Evolutionary conservation across 2,888 invertebrate genomes (phyloP), one percentile per base, ranked within the genome.

Genomic region (Acrobasis consociella): DNA sequence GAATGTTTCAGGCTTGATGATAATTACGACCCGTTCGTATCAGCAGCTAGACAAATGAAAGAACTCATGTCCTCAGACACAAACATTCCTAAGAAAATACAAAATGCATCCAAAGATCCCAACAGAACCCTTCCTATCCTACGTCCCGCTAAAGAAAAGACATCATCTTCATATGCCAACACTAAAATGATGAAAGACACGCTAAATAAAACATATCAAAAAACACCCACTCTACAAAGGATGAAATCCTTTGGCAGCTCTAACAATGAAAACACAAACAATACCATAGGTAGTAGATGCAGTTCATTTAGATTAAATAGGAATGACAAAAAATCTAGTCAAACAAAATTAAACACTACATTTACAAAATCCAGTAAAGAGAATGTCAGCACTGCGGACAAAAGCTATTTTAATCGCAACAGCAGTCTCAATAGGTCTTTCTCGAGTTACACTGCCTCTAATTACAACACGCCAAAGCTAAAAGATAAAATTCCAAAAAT

Each of bases 21-120:
- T 75, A 93, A 86, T 74, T 96, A 97, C 86, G 96, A 97, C 85
- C 97, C 97, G 60, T 97, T 96, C 86, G 87, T 94, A 71, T 94
- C 95, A 70, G 97, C 97, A 58, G 96, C 97, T 87, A 95, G 95
- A 69, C 97, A 97, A 89, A 94, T 97, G 91, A 95, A 95, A 87
- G 96, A 97, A 79, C 93, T 97, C 46, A 94, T 97, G 87, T 95
- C 95, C 60, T 94, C 95, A 65, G 95, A 95, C 71, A 94, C 94
- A 62, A 91, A 88, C 80, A 84, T 92, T 72, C 86, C 91, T 71
- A 89, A 89, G 85, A 90, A 87, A 79, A 67, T 82, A 68, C 85
- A 87, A 76, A 83, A 77, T 59, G 70, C 88, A 69, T 73, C 91
- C 77, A 83, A 92, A 87, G 86, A 93, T 75, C 77, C 81, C 69